Conservation (phyloP, 2,797 vertebrate genomes). For the Remorina albescens region DNA sequence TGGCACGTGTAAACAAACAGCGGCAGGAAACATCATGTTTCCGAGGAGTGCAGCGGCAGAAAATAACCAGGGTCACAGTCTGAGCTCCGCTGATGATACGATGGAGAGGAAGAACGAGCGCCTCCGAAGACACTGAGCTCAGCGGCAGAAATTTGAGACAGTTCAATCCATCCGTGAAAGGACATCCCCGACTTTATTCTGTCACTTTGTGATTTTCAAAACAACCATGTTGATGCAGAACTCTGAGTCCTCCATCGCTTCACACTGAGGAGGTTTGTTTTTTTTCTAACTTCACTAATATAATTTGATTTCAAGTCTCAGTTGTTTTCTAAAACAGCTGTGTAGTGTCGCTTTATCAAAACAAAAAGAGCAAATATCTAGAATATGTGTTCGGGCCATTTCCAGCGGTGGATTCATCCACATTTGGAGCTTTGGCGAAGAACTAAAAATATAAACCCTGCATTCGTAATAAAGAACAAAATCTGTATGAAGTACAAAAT, state of each 20-base stretch:
- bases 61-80: conserved; percentile 3
- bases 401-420: too few relatives aligned
- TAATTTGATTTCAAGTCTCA: not conserved
- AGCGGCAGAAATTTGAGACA: not conserved
- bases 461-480: too few relatives aligned
- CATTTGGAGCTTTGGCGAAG: too few relatives aligned
- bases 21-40: not conserved
- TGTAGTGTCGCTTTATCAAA: too few relatives aligned
- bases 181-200: not conserved
- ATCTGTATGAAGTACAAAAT: not conserved
- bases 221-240: too few relatives aligned
- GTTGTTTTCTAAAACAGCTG: not conserved
- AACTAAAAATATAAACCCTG: not conserved
- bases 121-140: too few relatives aligned
- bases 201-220: not conserved
- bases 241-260: not conserved
- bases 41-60: not conserved
- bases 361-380: too few relatives aligned
- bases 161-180: not conserved
- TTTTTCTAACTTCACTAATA: not conserved
- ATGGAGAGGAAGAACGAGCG: too few relatives aligned
- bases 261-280: too few relatives aligned
- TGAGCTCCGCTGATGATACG: conserved; percentile 1
- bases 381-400: not conserved
- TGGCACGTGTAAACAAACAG: conserved; percentile 19